Percentiles rank a stretch among this genome's conserved stretches.
Evolutionary conservation across 2,113 vertebrate genomes (phyloP).

Genomic region (Fukomys damarensis): DNA sequence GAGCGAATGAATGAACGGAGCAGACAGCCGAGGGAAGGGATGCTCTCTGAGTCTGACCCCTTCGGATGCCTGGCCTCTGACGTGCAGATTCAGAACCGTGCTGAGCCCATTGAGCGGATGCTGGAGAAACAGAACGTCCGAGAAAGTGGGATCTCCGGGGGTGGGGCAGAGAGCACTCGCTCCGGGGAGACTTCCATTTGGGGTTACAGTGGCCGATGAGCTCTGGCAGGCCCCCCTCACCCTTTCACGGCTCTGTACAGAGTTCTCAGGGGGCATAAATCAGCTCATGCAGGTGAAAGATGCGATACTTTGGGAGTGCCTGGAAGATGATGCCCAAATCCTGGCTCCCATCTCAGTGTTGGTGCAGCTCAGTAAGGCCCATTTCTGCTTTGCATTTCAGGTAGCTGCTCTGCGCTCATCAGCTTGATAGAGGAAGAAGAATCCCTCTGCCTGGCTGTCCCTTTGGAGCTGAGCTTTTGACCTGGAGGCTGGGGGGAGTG

Average conservation of each 20-base stretch:
- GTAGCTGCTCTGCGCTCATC: not conserved
- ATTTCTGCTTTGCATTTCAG: conserved; percentile 65
- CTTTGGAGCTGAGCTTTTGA: not conserved
- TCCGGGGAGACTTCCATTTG: not conserved
- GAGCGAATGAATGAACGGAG: not conserved
- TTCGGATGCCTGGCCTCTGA: not conserved
- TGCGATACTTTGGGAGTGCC: not conserved
- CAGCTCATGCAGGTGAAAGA: not conserved
- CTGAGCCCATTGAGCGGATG: not conserved
- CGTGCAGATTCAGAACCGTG: not conserved
- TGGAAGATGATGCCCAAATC: not conserved
- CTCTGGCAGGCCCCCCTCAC: not conserved
- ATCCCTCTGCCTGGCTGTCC: not conserved
- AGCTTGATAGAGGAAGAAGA: not conserved
- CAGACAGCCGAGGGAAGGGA: not conserved
- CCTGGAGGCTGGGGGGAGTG: conserved; percentile 17
- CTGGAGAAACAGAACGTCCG: not conserved
- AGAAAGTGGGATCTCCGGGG: not conserved
- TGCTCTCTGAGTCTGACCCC: fast-evolving
- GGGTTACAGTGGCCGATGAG: not conserved
- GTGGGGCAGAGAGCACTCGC: not conserved
- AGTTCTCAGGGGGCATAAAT: not conserved
- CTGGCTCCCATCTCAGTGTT: no score
- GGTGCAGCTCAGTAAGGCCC: not conserved
- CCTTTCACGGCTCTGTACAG: not conserved